phyloP scores from a whole-genome alignment of 2,888 invertebrate species.

The Sussaba pulchella region DNA sequence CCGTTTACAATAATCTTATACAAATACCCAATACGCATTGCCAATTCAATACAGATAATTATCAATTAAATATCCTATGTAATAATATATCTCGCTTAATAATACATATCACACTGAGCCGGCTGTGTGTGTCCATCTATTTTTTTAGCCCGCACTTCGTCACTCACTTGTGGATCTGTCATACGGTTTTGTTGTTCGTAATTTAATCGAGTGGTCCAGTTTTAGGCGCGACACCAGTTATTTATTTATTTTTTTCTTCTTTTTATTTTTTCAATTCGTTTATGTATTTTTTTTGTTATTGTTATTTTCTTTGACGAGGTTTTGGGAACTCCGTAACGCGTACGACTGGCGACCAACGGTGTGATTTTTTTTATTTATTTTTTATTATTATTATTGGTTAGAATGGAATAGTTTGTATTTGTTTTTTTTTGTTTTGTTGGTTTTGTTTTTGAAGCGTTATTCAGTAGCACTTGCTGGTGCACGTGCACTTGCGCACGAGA shows the following conservation, averaged over 20 bases:
- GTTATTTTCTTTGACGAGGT: slow-evolving; percentile 6
- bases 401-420: slow-evolving; percentile 56
- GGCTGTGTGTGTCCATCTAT: slow-evolving; percentile 80
- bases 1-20: slow-evolving; percentile 65
- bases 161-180: slow-evolving; percentile 64
- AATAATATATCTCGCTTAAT: slow-evolving; percentile 76
- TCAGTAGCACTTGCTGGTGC: slow-evolving; percentile 95
- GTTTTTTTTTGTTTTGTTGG: slow-evolving; percentile 25
- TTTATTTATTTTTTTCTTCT: slow-evolving; percentile 53
- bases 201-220: slow-evolving; percentile 61
- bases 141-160: slow-evolving; percentile 72
- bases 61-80: slow-evolving; percentile 67
- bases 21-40: slow-evolving; percentile 71
- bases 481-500: slow-evolving; percentile 98
- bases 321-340: slow-evolving; percentile 54
- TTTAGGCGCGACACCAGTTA: slow-evolving; percentile 64
- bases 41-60: slow-evolving; percentile 68
- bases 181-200: slow-evolving; percentile 39
- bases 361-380: too few species aligned
- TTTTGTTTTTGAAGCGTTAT: slow-evolving; percentile 52
- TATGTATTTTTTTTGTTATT: too few species aligned
- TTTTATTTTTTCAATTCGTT: slow-evolving; percentile 12
- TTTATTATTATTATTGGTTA: slow-evolving; percentile 60
- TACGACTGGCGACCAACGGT: slow-evolving; percentile 63
- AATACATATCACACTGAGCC: slow-evolving; percentile 84